These are phyloP conservation scores for Prinia subflava DNA, from an alignment of 2,113 vertebrate species.

Conservation along the genomic window DNA sequence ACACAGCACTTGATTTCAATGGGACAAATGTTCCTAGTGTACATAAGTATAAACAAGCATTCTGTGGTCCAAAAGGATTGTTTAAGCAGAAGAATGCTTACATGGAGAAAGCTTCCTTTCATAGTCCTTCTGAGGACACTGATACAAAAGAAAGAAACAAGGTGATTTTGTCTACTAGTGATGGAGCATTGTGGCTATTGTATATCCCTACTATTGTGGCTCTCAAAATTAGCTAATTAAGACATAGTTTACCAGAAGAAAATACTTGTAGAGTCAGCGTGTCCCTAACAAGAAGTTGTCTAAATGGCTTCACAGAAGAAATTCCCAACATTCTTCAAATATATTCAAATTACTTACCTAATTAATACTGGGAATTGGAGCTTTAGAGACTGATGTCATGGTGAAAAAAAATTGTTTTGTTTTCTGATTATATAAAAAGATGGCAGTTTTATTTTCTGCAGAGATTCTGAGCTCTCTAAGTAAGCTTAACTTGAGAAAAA, in stretches of 20 bases:
- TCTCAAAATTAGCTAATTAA: conserved; percentile 71
- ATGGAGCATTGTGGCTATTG: conserved; percentile 15
- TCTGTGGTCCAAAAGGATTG: neutral
- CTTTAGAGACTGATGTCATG: conserved; percentile 46
- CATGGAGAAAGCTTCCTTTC: neutral
- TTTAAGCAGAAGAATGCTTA: neutral
- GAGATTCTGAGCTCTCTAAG: neutral
- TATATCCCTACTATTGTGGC: neutral
- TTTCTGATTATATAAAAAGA: conserved; percentile 70
- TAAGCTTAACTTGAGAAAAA: conserved; percentile 56
- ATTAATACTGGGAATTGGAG: conserved; percentile 61
- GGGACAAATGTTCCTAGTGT: neutral
- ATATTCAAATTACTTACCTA: conserved; percentile 40
- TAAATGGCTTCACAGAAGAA: conserved; percentile 48
- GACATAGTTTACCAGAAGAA: conserved; percentile 51
- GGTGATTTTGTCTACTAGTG: conserved; percentile 29
- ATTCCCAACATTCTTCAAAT: conserved; percentile 60
- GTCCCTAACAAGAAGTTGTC: conserved; percentile 40
- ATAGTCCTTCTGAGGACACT: neutral
- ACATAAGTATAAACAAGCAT: conserved; percentile 7
- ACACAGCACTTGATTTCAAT: neutral
- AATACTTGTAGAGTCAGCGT: conserved; percentile 52
- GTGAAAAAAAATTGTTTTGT: conserved; percentile 25
- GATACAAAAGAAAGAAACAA: conserved; percentile 44
- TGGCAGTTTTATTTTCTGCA: neutral